Evolutionary conservation across 2,888 invertebrate genomes (phyloP), one percentile per base, ranked within the genome.

Genomic region (Drosophila paracracens): DNA sequence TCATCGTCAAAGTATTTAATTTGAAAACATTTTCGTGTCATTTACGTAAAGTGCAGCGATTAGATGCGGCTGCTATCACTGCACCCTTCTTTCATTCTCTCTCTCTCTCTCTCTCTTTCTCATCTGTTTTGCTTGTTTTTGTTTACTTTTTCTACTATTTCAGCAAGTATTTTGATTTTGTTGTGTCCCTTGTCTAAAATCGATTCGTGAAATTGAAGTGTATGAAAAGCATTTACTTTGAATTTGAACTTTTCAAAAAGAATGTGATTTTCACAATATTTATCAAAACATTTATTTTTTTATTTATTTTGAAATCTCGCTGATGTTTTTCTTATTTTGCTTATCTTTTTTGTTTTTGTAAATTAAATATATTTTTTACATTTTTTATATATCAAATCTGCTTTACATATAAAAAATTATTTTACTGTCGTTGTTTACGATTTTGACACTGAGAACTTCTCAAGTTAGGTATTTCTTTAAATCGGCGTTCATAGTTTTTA

Each of bases 21-120:
- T 83, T 77, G 74, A 83, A 77, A 85, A 82, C 83, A 85, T 82
- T 85, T 82, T 82, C 80, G 83, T 82, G 83, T 77, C 86, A 85
- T 80, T 81, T 84, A 75, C 75, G 76, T 89, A 76, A 82, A 81
- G 82, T 84, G 84, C 82, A 79, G 82, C 82, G 84, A 78, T 85
- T 77, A 74, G 74, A 84, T 79, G 80, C 74, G 80, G 74, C 76
- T 76, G 76, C 89, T 68, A 67, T 52, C 57, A 60, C 48, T 65
- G 46, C 33, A 31, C 57, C 40, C 52, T 50, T 48, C 27, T 58
- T 51, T 27, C 58, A 11, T 21, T 59, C 35, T 50, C n/a, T 40
- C 53, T 31, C 31, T 36, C 51, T 64, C 64, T 11, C 53, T n/a
- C 62, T 33, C 43, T 64, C 35, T 61, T 29, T 59, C 57, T 31